phyloP scores from a whole-genome alignment of 2,113 vertebrate species.

The Haemorhous mexicanus region DNA sequence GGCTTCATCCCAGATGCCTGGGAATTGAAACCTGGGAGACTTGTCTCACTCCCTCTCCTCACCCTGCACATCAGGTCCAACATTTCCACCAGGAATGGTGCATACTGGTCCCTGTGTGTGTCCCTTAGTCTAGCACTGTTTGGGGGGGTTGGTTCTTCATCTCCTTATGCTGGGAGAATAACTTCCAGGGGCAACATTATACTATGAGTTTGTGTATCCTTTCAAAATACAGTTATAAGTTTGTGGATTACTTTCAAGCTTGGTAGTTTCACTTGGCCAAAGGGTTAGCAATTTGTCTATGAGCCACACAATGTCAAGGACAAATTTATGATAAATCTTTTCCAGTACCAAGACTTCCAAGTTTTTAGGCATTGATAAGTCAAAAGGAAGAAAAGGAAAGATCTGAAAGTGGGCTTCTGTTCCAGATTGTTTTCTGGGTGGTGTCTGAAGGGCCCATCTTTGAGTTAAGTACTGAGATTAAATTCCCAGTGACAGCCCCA shows the following conservation, averaged over 20 bases:
- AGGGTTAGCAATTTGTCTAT: neutral
- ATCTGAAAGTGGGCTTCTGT: neutral
- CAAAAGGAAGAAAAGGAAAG: neutral
- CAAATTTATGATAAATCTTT: neutral
- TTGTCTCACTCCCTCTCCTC: neutral
- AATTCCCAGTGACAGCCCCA: neutral
- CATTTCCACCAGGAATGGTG: neutral
- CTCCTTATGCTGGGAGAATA: neutral
- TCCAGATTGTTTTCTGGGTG: neutral
- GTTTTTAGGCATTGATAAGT: neutral
- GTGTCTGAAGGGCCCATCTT: neutral
- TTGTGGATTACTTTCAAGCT: neutral
- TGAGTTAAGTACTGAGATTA: neutral
- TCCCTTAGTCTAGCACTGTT: rapidly evolving
- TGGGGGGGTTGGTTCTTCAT: neutral
- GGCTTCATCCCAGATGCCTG: neutral
- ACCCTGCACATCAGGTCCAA: neutral
- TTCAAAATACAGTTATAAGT: neutral
- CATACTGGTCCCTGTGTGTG: neutral
- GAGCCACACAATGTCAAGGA: neutral
- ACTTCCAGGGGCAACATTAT: neutral
- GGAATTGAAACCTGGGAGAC: neutral
- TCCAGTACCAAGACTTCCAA: neutral
- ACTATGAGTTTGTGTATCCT: neutral
- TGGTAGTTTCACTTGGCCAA: neutral